A percentile compares a stretch with the other conserved stretches of the same genome.
These are phyloP conservation scores for Trichechus manatus DNA, from an alignment of 2,113 vertebrate species.

Conservation along the genomic window DNA sequence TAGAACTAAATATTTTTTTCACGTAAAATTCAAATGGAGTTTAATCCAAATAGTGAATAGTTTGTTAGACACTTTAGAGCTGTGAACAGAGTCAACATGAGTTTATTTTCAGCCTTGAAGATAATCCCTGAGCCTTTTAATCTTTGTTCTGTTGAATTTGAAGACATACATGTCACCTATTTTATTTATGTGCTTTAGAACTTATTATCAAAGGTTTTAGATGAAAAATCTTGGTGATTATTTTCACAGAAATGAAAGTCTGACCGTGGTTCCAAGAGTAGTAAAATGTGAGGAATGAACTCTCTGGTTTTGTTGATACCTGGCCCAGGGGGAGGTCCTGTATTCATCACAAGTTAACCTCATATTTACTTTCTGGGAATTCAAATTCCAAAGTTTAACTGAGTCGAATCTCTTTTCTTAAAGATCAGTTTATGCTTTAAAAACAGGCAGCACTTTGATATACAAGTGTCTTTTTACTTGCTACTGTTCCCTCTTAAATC, in stretches of 20 bases:
- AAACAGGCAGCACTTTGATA: background rate
- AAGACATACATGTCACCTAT: background rate
- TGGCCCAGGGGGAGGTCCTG: background rate
- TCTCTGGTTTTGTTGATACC: background rate
- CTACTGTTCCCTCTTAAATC: background rate
- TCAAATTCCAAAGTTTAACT: background rate
- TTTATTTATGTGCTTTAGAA: slow-evolving; percentile 19
- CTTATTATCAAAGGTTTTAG: background rate
- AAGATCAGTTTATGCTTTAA: slow-evolving; percentile 28
- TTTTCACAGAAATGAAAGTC: background rate
- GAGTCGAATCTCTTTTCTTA: background rate
- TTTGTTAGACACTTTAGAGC: slow-evolving; percentile 4
- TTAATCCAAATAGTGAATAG: background rate
- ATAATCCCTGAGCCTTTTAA: background rate
- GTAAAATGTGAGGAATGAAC: background rate
- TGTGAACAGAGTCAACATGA: background rate
- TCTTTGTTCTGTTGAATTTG: background rate
- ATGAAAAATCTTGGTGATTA: slow-evolving; percentile 1
- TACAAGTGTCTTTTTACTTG: background rate
- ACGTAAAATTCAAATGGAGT: background rate
- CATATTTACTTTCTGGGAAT: background rate
- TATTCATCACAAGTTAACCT: background rate
- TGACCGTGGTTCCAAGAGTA: background rate
- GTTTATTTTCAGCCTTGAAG: slow-evolving; percentile 8
- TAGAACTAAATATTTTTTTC: slow-evolving; percentile 5